A percentile compares a stretch with the other conserved stretches of the same genome.
These are phyloP conservation scores for Menidia beryllina DNA, from an alignment of 2,113 vertebrate genomes.

Conservation along the genomic window DNA sequence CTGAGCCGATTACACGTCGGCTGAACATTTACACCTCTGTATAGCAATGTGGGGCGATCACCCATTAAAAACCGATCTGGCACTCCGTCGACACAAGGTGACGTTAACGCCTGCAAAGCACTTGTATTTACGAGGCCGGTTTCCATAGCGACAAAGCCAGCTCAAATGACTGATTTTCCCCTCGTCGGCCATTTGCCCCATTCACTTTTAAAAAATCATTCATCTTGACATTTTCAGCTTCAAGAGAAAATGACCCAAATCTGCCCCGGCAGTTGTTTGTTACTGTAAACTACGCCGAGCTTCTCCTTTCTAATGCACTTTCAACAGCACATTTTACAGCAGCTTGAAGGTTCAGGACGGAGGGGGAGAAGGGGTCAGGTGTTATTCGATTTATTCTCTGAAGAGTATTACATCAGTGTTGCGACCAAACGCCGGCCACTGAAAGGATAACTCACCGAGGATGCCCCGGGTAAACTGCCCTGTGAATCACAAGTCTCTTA, in stretches of 20 bases:
- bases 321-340: slow-evolving; percentile 8
- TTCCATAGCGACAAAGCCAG: slow-evolving; percentile 45
- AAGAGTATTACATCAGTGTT: not conserved
- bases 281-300: slow-evolving; percentile 1
- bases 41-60: not conserved
- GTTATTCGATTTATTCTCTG: slow-evolving; percentile 14
- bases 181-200: slow-evolving; percentile 1
- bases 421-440: not conserved
- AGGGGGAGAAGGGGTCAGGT: slow-evolving; percentile 3
- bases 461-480: too few species aligned
- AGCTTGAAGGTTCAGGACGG: not conserved
- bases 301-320: slow-evolving; percentile 18
- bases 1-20: slow-evolving; percentile 13
- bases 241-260: slow-evolving; percentile 24
- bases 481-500: too few species aligned
- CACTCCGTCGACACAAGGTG: not conserved
- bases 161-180: slow-evolving; percentile 17
- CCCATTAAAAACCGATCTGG: slow-evolving; percentile 2
- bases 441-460: too few species aligned
- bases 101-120: not conserved
- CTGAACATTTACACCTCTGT: slow-evolving; percentile 14
- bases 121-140: slow-evolving; percentile 20
- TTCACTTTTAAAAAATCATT: not conserved
- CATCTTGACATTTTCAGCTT: not conserved
- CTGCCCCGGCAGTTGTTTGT: slow-evolving; percentile 22